Evolutionary conservation across 2,888 invertebrate species (phyloP), one percentile per base, ranked within the genome.

Genomic region (Rhogogaster chlorosoma): DNA sequence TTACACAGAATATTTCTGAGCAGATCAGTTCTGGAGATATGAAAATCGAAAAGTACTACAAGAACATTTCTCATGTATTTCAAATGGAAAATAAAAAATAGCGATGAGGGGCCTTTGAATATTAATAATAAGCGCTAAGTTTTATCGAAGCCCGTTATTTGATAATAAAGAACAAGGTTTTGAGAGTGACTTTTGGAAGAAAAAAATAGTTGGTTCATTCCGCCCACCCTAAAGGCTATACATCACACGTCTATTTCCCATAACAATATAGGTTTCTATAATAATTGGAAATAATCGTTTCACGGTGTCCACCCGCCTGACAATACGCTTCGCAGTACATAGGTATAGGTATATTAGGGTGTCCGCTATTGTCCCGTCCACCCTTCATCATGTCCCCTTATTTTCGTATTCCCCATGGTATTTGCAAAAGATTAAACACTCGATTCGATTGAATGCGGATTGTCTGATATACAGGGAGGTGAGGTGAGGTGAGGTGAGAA

Each of bases 211-310:
- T n/a, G n/a, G n/a, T n/a, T n/a, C n/a, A n/a, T n/a, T n/a, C n/a
- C n/a, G n/a, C n/a, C n/a, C n/a, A n/a, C n/a, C n/a, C n/a, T n/a
- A n/a, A n/a, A n/a, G n/a, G n/a, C n/a, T 42, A 71, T 22, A n/a
- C 0, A n/a, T 38, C n/a, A n/a, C 2, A 29, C 29, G 10, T 67
- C n/a, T 32, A 26, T 36, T 2, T 7, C 38, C 38, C 22, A 18
- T 75, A 29, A 45, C 53, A 77, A 77, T 45, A 32, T 45, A 32
- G 45, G 29, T 53, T 18, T 7, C 53, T 18, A n/a, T 22, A 22
- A 18, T 73, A 45, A 45, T 45, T 45, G 22, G 10, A 73, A 45
- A 45, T 45, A 73, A 73, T 73, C 73, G 73, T 73, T 45, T 26
- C 73, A 22, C 22, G 22, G 45, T 45, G 73, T 73, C 73, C 73